A percentile compares a stretch with the other conserved stretches of the same genome.
Evolutionary conservation across 1,140 invertebrate species (phyloP).

Genomic region (Drosophila nigromelanica): DNA sequence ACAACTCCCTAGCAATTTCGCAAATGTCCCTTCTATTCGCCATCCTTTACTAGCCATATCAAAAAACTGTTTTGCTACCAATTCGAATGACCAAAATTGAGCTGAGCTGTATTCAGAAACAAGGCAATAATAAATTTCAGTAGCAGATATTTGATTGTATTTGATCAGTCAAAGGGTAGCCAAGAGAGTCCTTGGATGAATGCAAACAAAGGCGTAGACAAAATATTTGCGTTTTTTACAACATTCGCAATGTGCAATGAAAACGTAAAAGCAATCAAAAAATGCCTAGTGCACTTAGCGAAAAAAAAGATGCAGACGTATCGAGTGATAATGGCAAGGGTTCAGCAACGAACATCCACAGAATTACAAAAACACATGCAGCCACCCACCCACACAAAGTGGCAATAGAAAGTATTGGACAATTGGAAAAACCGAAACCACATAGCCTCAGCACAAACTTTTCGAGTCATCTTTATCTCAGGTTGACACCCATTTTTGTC

Average conservation of each 20-base stretch:
- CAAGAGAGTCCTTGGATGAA: slow-evolving; percentile 14
- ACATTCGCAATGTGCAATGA: slow-evolving; percentile 60
- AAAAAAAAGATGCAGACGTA: slow-evolving; percentile 11
- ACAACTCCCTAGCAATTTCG: background rate
- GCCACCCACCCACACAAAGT: slow-evolving; percentile 5
- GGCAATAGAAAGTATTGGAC: slow-evolving; percentile 47
- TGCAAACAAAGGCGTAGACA: slow-evolving; percentile 60
- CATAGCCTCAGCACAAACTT: slow-evolving; percentile 53
- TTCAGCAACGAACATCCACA: slow-evolving; percentile 1
- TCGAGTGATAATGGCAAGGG: slow-evolving; percentile 62
- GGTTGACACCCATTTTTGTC: slow-evolving; percentile 70
- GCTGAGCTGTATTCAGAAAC: background rate
- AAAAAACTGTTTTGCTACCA: slow-evolving; percentile 7
- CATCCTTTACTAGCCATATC: background rate
- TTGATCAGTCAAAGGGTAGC: slow-evolving; percentile 49
- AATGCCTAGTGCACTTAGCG: slow-evolving; percentile 52
- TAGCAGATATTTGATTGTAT: slow-evolving; percentile 37
- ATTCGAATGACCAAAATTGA: background rate
- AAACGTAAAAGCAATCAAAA: slow-evolving; percentile 80
- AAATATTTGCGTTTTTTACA: slow-evolving; percentile 64
- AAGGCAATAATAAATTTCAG: slow-evolving; percentile 35
- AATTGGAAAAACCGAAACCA: slow-evolving; percentile 58
- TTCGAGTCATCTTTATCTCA: slow-evolving; percentile 44
- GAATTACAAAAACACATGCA: background rate
- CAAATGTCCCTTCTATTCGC: background rate